These are phyloP conservation scores for Paragorgia papillata DNA, from an alignment of 92 coral and sea anemone species.

Conservation along the genomic window DNA sequence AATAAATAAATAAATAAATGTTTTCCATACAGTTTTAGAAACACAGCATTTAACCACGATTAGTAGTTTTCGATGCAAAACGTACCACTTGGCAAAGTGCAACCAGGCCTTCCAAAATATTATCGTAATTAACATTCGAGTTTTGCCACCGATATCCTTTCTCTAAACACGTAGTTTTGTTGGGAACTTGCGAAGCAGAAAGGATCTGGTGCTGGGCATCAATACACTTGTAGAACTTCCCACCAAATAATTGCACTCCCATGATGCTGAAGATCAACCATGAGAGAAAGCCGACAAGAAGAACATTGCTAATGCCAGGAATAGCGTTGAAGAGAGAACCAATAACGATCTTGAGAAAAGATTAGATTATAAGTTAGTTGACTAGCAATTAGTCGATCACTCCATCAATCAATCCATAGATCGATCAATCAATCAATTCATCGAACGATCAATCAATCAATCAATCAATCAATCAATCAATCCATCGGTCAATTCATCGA, in stretches of 20 bases:
- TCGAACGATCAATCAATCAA: too few species aligned
- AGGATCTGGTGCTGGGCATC: constrained; percentile 68
- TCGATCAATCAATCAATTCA: too few species aligned
- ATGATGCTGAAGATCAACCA: constrained; percentile 97
- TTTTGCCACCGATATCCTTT: constrained; percentile 81
- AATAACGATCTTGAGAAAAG: constrained; percentile 73
- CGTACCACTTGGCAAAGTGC: constrained; percentile 95
- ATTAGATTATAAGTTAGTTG: background rate
- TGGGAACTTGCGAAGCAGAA: constrained; percentile 67
- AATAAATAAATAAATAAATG: too few species aligned
- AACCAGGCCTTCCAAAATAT: constrained; percentile 74
- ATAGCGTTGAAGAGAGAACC: constrained; percentile 88
- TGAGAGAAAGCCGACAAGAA: constrained; percentile 89
- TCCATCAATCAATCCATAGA: too few species aligned
- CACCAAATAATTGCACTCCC: constrained; percentile 98
- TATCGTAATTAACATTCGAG: constrained; percentile 90
- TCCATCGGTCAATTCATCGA: too few species aligned
- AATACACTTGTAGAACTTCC: constrained; percentile 90
- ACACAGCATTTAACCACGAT: too few species aligned
- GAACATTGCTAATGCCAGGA: constrained; percentile 93
- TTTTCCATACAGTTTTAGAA: too few species aligned
- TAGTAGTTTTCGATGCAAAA: too few species aligned
- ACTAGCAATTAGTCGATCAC: too few species aligned
- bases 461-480: too few species aligned
- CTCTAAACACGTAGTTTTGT: constrained; percentile 74